Percentiles rank a stretch among this genome's conserved stretches.
Conservation (phyloP, 2,113 vertebrate genomes). For the Pachycephala philippinensis region DNA sequence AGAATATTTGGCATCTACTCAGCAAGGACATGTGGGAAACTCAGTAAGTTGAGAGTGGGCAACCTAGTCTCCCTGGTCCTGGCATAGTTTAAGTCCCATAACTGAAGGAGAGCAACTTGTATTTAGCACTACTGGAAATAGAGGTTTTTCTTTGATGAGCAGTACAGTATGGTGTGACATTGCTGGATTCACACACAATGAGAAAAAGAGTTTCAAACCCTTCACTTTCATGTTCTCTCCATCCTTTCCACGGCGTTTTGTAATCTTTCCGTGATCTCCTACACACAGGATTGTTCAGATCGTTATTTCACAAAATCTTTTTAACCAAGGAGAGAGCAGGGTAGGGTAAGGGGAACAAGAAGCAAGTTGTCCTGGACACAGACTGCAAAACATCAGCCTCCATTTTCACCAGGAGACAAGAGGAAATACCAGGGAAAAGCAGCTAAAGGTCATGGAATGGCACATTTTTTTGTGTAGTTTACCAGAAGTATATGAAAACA, state of each 20-base stretch:
- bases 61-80: not conserved
- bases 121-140: not conserved
- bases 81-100: not conserved
- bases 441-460: constrained; percentile 34
- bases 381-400: not conserved
- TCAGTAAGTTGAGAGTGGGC: not conserved
- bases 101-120: not conserved
- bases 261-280: not conserved
- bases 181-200: not conserved
- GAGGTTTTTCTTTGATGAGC: not conserved
- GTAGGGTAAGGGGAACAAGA: not conserved
- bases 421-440: constrained; percentile 45
- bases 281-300: not conserved
- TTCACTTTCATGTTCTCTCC: not conserved
- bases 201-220: not conserved
- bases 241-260: not conserved
- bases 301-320: not conserved
- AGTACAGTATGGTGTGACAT: not conserved
- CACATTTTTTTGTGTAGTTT: not conserved
- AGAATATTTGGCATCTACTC: not conserved
- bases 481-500: constrained; percentile 33
- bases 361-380: not conserved
- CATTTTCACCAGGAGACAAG: constrained; percentile 18
- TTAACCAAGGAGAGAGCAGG: not conserved
- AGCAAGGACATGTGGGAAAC: not conserved